A percentile compares a stretch with the other conserved stretches of the same genome.
phyloP scores from a whole-genome alignment of 1,140 invertebrate genomes.

The Plectus sambesii region DNA sequence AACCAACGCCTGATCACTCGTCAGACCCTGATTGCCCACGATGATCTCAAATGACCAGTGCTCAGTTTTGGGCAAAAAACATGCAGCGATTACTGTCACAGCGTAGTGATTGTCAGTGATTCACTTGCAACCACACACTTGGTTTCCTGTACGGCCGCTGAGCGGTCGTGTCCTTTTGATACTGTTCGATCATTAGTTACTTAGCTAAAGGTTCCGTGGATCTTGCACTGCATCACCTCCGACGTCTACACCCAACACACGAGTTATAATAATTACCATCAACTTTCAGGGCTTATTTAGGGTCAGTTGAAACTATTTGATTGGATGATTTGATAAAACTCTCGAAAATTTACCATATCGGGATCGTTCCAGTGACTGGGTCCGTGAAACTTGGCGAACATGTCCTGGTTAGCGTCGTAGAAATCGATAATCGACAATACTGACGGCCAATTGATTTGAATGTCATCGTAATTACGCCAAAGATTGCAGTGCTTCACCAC shows the following conservation, averaged over 20 bases:
- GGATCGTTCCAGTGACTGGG: constrained; percentile 97
- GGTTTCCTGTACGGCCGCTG: too few relatives aligned
- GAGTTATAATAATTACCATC: too few relatives aligned
- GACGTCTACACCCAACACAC: too few relatives aligned
- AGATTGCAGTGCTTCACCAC: constrained; percentile 82
- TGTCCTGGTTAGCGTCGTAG: constrained; percentile 82
- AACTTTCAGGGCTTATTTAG: too few relatives aligned
- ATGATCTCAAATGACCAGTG: constrained; percentile 63
- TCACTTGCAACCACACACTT: too few relatives aligned
- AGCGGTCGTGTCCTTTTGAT: too few relatives aligned
- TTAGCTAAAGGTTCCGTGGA: too few relatives aligned
- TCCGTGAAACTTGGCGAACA: constrained; percentile 74
- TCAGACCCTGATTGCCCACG: constrained; percentile 88
- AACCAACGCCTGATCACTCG: constrained; percentile 82
- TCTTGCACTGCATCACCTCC: too few relatives aligned
- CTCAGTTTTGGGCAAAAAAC: too few relatives aligned
- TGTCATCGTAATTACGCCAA: constrained; percentile 91
- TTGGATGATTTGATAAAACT: background rate
- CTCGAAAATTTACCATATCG: constrained; percentile 64
- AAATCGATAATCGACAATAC: constrained; percentile 87
- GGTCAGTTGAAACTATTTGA: background rate
- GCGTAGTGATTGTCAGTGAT: too few relatives aligned
- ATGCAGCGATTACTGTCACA: too few relatives aligned
- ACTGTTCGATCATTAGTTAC: too few relatives aligned
- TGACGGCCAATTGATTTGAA: constrained; percentile 73